Conservation (phyloP, 2,888 invertebrate species). For the Seladonia tumulorum region DNA sequence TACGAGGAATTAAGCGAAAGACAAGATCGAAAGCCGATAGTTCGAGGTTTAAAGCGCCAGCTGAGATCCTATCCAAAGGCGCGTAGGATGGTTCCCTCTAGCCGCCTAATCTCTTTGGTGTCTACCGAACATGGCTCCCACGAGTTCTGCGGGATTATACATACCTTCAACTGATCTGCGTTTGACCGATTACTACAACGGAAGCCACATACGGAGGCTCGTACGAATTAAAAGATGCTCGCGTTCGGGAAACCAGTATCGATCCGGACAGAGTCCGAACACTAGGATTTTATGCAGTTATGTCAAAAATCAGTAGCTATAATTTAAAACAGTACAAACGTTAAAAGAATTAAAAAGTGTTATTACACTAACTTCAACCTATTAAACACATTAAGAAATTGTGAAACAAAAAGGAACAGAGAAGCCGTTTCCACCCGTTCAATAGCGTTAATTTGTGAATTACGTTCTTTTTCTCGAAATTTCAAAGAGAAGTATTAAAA, state of each 20-base stretch:
- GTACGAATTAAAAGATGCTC: conserved; percentile 41
- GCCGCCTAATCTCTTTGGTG: conserved; percentile 73
- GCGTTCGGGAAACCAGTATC: neutral
- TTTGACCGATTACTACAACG: conserved; percentile 38
- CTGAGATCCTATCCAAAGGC: conserved; percentile 69
- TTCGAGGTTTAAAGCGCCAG: conserved; percentile 53
- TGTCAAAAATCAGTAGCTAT: too few species aligned
- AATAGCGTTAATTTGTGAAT: neutral
- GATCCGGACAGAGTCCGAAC: neutral
- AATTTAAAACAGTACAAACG: too few species aligned
- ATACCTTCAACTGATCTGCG: conserved; percentile 53
- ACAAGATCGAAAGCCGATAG: conserved; percentile 57
- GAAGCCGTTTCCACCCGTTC: neutral
- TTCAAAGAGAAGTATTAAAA: neutral
- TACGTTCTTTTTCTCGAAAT: neutral
- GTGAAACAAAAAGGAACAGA: neutral
- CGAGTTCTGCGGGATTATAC: conserved; percentile 70
- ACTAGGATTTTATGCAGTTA: too few species aligned
- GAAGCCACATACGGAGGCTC: conserved; percentile 1
- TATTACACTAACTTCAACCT: too few species aligned
- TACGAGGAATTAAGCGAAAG: conserved; percentile 37
- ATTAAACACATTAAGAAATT: neutral
- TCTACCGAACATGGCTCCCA: conserved; percentile 68
- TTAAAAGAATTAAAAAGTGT: too few species aligned
- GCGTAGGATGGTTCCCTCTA: conserved; percentile 64